Evolutionary conservation across 1,140 invertebrate genomes (phyloP).

Genomic region (Amyelois transitella): DNA sequence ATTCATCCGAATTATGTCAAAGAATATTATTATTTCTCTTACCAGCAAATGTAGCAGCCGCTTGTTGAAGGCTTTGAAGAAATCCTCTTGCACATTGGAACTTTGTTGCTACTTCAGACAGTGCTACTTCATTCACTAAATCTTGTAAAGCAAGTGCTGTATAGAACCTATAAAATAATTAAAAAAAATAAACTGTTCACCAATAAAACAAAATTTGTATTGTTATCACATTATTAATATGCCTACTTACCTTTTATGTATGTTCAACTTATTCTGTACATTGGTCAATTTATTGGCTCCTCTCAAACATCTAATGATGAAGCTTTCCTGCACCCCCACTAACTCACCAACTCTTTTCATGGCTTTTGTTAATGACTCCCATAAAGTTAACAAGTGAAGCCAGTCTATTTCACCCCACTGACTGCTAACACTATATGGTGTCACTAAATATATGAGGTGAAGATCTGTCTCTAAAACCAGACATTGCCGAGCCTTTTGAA

Average conservation of each 20-base stretch:
- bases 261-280: slow-evolving; percentile 71
- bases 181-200: background rate
- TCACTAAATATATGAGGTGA: slow-evolving; percentile 95
- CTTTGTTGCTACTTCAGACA: slow-evolving; percentile 86
- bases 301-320: slow-evolving; percentile 86
- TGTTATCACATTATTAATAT: slow-evolving; percentile 4
- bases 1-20: background rate
- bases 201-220: slow-evolving; percentile 10
- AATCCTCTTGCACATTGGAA: slow-evolving; percentile 92
- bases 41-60: slow-evolving; percentile 97
- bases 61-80: slow-evolving; percentile 94
- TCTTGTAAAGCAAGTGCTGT: slow-evolving; percentile 94
- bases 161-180: slow-evolving; percentile 83
- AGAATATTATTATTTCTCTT: slow-evolving; percentile 25
- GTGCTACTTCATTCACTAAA: slow-evolving; percentile 91
- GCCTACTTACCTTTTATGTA: slow-evolving; percentile 71
- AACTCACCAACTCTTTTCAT: slow-evolving; percentile 91
- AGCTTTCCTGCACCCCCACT: slow-evolving; percentile 94
- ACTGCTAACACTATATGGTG: slow-evolving; percentile 87
- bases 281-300: slow-evolving; percentile 77
- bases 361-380: slow-evolving; percentile 86
- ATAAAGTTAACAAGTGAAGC: slow-evolving; percentile 89
- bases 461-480: slow-evolving; percentile 96
- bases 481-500: slow-evolving; percentile 91
- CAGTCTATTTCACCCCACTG: slow-evolving; percentile 90